Conservation (phyloP, 2,797 vertebrate species). For the Fistularia commersonii region DNA sequence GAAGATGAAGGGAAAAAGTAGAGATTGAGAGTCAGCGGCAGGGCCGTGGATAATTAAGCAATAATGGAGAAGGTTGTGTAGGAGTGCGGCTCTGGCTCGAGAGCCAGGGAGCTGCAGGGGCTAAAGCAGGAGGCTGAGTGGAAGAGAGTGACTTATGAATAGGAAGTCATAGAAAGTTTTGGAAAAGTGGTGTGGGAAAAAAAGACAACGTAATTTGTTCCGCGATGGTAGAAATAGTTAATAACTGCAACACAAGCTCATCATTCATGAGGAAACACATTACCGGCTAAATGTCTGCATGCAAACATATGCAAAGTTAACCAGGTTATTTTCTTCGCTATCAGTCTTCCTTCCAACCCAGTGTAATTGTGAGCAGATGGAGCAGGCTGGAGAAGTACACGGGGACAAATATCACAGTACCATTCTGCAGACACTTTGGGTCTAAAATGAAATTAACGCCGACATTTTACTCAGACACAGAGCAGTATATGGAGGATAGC, state of each 20-base stretch:
- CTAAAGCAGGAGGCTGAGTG: slow-evolving; percentile 26
- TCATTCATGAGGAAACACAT: slow-evolving; percentile 69
- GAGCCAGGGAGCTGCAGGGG: slow-evolving; percentile 35
- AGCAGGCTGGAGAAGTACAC: slow-evolving; percentile 34
- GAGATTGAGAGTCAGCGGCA: slow-evolving; percentile 22
- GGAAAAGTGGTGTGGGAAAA: slow-evolving; percentile 22
- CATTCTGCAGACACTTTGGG: slow-evolving; percentile 51
- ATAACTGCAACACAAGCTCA: slow-evolving; percentile 50
- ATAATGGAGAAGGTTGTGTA: slow-evolving; percentile 49
- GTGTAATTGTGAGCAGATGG: slow-evolving; percentile 33
- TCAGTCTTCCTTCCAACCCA: slow-evolving; percentile 49
- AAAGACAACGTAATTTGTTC: slow-evolving; percentile 57
- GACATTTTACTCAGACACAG: slow-evolving; percentile 26
- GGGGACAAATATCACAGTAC: slow-evolving; percentile 25
- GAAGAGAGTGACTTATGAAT: slow-evolving; percentile 8
- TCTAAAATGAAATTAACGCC: slow-evolving; percentile 31
- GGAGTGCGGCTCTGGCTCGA: slow-evolving; percentile 39
- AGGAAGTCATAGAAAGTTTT: slow-evolving; percentile 30
- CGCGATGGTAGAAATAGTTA: slow-evolving; percentile 69
- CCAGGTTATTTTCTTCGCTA: slow-evolving; percentile 52
- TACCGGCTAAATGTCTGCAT: slow-evolving; percentile 61
- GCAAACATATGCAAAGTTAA: slow-evolving; percentile 64
- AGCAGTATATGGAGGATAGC: slow-evolving; percentile 15
- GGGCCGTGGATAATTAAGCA: slow-evolving; percentile 64
- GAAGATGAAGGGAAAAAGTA: slow-evolving; percentile 28